Evolutionary conservation across 2,113 vertebrate genomes (phyloP).

Genomic region (Calidris pygmaea): DNA sequence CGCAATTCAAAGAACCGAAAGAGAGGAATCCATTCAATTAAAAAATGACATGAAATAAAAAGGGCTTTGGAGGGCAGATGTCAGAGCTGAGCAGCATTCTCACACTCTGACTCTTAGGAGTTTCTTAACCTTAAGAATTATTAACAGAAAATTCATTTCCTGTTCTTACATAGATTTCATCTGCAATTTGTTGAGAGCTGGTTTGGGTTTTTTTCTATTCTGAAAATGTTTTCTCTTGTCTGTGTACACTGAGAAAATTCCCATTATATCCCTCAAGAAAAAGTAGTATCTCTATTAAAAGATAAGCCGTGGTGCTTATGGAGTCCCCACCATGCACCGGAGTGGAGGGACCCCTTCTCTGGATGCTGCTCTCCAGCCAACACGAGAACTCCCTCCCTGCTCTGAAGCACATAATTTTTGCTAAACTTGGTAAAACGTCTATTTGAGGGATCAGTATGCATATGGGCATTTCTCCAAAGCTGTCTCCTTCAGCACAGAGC

Average conservation of each 20-base stretch:
- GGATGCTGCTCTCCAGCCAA: not conserved
- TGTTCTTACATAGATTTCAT: conserved; percentile 38
- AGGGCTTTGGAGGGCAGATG: not conserved
- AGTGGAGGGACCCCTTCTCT: not conserved
- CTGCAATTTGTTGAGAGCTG: not conserved
- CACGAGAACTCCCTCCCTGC: not conserved
- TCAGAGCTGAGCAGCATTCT: not conserved
- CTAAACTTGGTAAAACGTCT: not conserved
- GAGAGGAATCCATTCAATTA: conserved; percentile 12
- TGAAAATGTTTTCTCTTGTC: conserved; percentile 21
- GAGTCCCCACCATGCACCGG: not conserved
- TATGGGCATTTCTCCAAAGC: conserved; percentile 28
- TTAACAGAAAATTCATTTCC: conserved; percentile 47
- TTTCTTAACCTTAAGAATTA: not conserved
- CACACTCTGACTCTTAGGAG: not conserved
- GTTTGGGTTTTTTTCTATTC: not conserved
- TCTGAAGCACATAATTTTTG: not conserved
- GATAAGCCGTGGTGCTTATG: not conserved
- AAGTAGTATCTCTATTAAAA: not conserved
- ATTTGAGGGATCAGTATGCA: not conserved
- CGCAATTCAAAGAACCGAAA: not conserved
- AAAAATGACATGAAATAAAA: conserved; percentile 34
- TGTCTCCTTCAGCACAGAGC: not conserved
- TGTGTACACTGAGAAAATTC: not conserved
- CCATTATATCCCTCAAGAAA: not conserved